A percentile compares a stretch with the other conserved stretches of the same genome.
phyloP scores from a whole-genome alignment of 2,888 invertebrate species.

The Zeuzera pyrina region DNA sequence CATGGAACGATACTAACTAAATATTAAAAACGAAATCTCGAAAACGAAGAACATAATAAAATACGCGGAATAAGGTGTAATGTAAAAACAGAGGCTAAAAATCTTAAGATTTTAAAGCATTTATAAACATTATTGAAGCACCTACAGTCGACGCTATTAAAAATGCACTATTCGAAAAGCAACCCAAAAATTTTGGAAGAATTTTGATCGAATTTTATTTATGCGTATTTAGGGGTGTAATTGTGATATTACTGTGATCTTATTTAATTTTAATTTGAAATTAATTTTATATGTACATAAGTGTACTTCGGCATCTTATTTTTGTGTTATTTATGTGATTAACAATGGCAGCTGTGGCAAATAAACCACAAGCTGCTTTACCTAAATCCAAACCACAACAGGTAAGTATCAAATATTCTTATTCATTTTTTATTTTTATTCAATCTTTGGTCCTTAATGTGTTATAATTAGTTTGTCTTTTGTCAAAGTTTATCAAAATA shows the following conservation, averaged over 20 bases:
- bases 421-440: constrained; percentile 7
- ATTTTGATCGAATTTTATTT: too few relatives aligned
- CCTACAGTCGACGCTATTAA: too few relatives aligned
- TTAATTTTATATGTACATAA: constrained; percentile 18
- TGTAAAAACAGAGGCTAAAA: constrained; percentile 20
- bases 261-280: constrained; percentile 17
- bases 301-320: constrained; percentile 55
- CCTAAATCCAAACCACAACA: constrained; percentile 23
- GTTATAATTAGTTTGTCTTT: too few relatives aligned
- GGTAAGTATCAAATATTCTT: constrained; percentile 51
- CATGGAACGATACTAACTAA: constrained; percentile 63
- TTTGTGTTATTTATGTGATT: constrained; percentile 34
- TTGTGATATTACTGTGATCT: constrained; percentile 30
- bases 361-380: constrained; percentile 38
- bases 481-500: too few relatives aligned
- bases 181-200: too few relatives aligned
- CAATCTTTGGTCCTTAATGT: constrained; percentile 5
- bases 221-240: too few relatives aligned
- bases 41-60: constrained; percentile 22
- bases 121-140: constrained; percentile 21
- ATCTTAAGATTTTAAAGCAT: constrained; percentile 29
- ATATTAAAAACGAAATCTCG: constrained; percentile 38
- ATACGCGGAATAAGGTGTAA: constrained; percentile 24
- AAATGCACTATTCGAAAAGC: too few relatives aligned
- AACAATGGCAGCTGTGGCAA: constrained; percentile 58